Percentiles rank a stretch among this genome's conserved stretches.
Conservation (phyloP, 2,888 invertebrate species). For the Leptopterna dolabrata region DNA sequence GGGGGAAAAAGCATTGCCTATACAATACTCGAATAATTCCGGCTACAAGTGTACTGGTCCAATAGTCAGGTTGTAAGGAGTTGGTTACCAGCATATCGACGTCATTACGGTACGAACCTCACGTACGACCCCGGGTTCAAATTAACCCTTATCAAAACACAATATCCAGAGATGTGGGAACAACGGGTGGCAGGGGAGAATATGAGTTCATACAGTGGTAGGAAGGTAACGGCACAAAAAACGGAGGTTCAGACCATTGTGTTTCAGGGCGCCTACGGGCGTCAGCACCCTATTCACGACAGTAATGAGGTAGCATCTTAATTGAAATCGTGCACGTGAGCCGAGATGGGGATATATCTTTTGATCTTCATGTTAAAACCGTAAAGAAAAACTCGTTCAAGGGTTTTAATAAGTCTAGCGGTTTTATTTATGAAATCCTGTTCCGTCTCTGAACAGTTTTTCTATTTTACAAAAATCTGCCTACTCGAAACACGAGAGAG, state of each 20-base stretch:
- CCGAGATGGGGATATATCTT: background rate
- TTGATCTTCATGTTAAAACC: background rate
- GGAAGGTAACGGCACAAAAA: slow-evolving; percentile 32
- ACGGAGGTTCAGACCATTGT: slow-evolving; percentile 27
- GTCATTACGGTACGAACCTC: background rate
- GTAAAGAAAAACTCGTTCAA: background rate
- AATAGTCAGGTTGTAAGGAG: background rate
- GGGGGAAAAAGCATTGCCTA: too few species aligned
- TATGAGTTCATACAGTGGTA: background rate
- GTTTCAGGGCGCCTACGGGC: background rate
- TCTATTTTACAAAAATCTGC: background rate
- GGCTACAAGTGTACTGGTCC: too few species aligned
- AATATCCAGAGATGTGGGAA: background rate
- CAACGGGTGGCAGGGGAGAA: background rate
- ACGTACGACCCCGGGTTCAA: background rate
- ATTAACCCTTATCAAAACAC: background rate
- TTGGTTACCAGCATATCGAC: background rate
- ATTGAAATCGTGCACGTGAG: slow-evolving; percentile 42
- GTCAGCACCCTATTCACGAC: slow-evolving; percentile 21
- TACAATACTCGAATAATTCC: too few species aligned
- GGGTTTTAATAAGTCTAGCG: background rate
- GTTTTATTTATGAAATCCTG: background rate
- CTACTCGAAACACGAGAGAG: too few species aligned
- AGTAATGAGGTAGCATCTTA: slow-evolving; percentile 37
- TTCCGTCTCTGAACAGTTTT: background rate